Base-by-base conservation (phyloP, 2,113 vertebrate species). In the Salvelinus fontinalis region DNA sequence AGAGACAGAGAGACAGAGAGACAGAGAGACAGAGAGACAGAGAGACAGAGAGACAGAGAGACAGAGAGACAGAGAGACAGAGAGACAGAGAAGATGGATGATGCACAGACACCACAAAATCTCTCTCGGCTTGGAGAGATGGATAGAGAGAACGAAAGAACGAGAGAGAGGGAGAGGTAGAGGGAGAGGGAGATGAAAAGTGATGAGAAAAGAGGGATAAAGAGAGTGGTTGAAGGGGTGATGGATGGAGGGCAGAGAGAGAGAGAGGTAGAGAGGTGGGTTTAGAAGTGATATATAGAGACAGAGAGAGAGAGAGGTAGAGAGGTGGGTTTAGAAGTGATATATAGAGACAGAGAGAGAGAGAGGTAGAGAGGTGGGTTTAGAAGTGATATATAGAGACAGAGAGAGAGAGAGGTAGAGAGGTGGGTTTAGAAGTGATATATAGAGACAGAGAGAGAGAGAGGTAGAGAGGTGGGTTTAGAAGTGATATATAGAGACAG, bases 181-280 rank as follows among this genome's bases (percentile, higher is more conserved):
- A 34, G 27, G 66, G 26, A 34, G 27, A 18, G n/a, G 9, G 51
- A 51, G 44, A 67, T 67, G 66, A 67, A 26, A 67, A 67, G 66
- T 67, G 66, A 67, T 67, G 27, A 67, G 66, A 26, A 67, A 14
- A 67, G 27, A 20, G 16, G 66, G 66, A 34, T 16, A 39, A 29
- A 9, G 18, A 31, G 66, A 67, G 66, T 12, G 66, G 66, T 20
- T 70, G 69, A 70, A 51, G 69, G 34, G 69, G 20, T 22, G 39
- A 70, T 70, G 69, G 69, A 48, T 70, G 69, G 69, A 70, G 44
- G n/a, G 11, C 39, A n/a, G 13, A 9, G 14, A 73, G n/a, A 49
- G 71, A 78, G 78, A 72, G 67, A n/a, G n/a, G 59, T 24, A 76
- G 26, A 76, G 67, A 39, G 66, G 66, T 67, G 16, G 27, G 66